Evolutionary conservation across 2,113 vertebrate genomes (phyloP).

Genomic region (Symphodus melops): DNA sequence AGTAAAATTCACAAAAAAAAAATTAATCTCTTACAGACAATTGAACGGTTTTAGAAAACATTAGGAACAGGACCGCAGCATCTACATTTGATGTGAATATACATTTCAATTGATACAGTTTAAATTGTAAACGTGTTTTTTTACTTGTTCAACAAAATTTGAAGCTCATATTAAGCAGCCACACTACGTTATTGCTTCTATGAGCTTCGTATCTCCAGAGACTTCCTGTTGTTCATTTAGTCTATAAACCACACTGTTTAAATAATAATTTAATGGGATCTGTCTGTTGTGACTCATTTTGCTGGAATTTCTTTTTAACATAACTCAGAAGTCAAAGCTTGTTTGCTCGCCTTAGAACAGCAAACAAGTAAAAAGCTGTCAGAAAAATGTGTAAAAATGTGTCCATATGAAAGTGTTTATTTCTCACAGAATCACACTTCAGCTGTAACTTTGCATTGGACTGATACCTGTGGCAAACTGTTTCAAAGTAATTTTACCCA

Average conservation of each 20-base stretch:
- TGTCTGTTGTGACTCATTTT: background rate
- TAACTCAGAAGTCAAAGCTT: background rate
- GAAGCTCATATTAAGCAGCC: background rate
- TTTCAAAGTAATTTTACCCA: background rate
- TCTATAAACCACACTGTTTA: background rate
- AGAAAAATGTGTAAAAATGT: background rate
- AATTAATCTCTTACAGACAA: background rate
- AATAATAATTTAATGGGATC: background rate
- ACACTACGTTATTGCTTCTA: background rate
- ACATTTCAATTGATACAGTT: background rate
- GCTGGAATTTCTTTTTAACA: background rate
- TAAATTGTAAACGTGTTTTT: background rate
- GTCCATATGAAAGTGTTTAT: background rate
- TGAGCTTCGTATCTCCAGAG: too few relatives aligned
- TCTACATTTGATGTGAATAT: too few relatives aligned
- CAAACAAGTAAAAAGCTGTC: background rate
- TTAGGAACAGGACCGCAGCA: too few relatives aligned
- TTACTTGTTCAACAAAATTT: background rate
- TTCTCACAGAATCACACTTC: background rate
- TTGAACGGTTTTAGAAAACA: background rate
- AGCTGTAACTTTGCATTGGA: background rate
- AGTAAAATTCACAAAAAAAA: constrained; percentile 5
- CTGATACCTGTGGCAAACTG: background rate
- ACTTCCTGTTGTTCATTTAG: background rate
- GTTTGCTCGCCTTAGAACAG: background rate